Evolutionary conservation across 2,888 invertebrate genomes (phyloP).

Genomic region (Dynastes hyllus): DNA sequence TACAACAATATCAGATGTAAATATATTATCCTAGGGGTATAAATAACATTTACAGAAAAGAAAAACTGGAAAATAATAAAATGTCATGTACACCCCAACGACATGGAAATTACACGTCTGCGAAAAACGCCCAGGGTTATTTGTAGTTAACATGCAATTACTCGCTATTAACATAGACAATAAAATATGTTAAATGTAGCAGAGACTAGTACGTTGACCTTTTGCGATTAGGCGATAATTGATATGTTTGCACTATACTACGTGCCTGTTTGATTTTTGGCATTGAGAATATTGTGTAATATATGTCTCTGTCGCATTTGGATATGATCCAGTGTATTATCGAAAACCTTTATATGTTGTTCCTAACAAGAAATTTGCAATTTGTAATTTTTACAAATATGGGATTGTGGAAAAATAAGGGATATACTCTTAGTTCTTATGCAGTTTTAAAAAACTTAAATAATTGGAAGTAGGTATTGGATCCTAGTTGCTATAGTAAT

Average conservation of each 20-base stretch:
- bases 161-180: conserved; percentile 35
- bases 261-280: not conserved
- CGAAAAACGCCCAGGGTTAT: conserved; percentile 17
- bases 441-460: too few relatives aligned
- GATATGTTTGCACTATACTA: not conserved
- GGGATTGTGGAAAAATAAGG: too few relatives aligned
- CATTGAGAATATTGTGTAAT: too few relatives aligned
- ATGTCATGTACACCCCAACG: conserved; percentile 1
- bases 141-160: conserved; percentile 38
- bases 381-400: too few relatives aligned
- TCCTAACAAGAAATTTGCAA: too few relatives aligned
- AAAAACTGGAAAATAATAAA: not conserved
- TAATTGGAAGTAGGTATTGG: too few relatives aligned
- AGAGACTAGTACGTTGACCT: conserved; percentile 25
- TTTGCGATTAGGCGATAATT: conserved; percentile 13
- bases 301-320: too few relatives aligned
- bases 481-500: too few relatives aligned
- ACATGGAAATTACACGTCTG: conserved; percentile 22
- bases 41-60: conserved; percentile 11
- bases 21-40: not conserved
- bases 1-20: too few relatives aligned
- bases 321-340: too few relatives aligned
- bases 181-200: conserved; percentile 32
- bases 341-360: too few relatives aligned
- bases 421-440: too few relatives aligned